phyloP scores from a whole-genome alignment of 2,888 invertebrate genomes.

The Molorchus minor region DNA sequence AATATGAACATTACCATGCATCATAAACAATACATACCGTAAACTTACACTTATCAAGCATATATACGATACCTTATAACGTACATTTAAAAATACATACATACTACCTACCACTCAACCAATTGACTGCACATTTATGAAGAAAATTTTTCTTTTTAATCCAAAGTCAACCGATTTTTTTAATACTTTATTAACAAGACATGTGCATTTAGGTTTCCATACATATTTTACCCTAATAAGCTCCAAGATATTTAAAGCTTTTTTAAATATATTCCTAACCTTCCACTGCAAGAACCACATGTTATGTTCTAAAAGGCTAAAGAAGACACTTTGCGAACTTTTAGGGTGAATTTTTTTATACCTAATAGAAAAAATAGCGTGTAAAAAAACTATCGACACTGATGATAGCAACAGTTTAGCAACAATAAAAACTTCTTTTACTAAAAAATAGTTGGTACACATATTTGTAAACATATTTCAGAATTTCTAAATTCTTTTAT shows the following conservation, averaged over 20 bases:
- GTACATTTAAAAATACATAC: slow-evolving; percentile 44
- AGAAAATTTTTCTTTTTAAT: slow-evolving; percentile 38
- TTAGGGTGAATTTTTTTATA: no score
- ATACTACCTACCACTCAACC: slow-evolving; percentile 50
- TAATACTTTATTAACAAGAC: slow-evolving; percentile 17
- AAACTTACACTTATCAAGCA: slow-evolving; percentile 43
- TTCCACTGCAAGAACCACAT: no score
- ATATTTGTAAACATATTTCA: no score
- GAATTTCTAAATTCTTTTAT: no score
- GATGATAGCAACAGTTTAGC: no score
- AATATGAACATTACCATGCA: slow-evolving; percentile 52
- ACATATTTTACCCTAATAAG: background rate
- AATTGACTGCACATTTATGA: slow-evolving; percentile 57
- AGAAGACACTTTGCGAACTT: no score
- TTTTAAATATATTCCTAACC: slow-evolving; percentile 9
- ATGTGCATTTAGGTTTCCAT: slow-evolving; percentile 9
- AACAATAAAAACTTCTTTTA: no score
- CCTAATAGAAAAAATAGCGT: no score
- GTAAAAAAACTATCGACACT: no score
- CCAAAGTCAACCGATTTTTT: background rate
- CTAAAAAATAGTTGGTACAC: no score
- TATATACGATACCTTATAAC: slow-evolving; percentile 41
- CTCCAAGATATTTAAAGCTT: slow-evolving; percentile 14
- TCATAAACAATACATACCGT: slow-evolving; percentile 44
- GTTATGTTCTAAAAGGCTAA: no score